phyloP scores from a whole-genome alignment of 2,797 vertebrate genomes.

The Graptemys geographica region DNA sequence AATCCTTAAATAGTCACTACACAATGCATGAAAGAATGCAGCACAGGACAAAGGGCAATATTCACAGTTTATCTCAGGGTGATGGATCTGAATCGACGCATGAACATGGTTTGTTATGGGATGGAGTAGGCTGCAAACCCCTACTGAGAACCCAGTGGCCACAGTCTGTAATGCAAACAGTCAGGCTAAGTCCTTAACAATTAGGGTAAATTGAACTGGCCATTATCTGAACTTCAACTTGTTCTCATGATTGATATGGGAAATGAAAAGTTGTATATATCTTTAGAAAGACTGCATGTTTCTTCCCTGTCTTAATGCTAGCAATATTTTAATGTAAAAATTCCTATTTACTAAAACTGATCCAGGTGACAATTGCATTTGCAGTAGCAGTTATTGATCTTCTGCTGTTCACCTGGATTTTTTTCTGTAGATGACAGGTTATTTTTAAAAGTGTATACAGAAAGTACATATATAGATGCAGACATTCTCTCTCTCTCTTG shows the following conservation, averaged over 20 bases:
- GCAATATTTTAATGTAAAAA: constrained; percentile 49
- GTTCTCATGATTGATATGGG: constrained; percentile 98
- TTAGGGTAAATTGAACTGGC: constrained; percentile 92
- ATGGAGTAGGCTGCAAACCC: constrained; percentile 87
- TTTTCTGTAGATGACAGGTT: neutral
- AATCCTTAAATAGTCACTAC: constrained; percentile 96
- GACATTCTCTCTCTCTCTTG: neutral
- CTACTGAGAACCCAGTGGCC: constrained; percentile 92
- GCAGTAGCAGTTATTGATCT: neutral
- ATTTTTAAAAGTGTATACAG: neutral
- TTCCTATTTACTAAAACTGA: neutral
- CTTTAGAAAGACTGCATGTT: constrained; percentile 63
- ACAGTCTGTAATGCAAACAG: constrained; percentile 88
- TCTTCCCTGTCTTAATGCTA: constrained; percentile 37
- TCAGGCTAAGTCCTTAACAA: constrained; percentile 91
- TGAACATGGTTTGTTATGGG: constrained; percentile 95
- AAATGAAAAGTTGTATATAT: constrained; percentile 88
- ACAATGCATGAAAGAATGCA: constrained; percentile 97
- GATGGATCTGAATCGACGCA: constrained; percentile 99
- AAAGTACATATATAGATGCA: neutral
- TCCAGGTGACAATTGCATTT: neutral
- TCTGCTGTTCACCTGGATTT: constrained; percentile 1
- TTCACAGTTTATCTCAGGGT: constrained; percentile 92
- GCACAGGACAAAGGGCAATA: constrained; percentile 91
- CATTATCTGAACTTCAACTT: constrained; percentile 89